phyloP scores from a whole-genome alignment of 2,888 invertebrate species.

The Rosalia funebris region DNA sequence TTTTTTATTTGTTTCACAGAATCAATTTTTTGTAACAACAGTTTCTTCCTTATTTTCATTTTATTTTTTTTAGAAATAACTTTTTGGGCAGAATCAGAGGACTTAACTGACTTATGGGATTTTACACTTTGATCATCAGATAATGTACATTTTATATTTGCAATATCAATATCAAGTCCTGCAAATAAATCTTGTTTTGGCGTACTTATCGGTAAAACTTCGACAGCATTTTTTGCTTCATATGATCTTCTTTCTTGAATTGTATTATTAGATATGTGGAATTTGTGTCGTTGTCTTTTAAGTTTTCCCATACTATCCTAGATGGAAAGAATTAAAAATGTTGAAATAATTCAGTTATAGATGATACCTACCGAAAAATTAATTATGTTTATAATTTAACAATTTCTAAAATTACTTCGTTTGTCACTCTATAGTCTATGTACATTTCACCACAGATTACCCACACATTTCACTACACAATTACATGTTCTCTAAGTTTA shows the following conservation, averaged over 20 bases:
- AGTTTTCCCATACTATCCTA: constrained; percentile 43
- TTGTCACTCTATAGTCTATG: too few species aligned
- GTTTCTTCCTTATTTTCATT: constrained; percentile 51
- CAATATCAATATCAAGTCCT: constrained; percentile 46
- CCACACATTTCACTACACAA: too few species aligned
- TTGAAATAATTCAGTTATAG: too few species aligned
- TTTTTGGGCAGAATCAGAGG: constrained; percentile 42
- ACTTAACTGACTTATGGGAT: constrained; percentile 56
- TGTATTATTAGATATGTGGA: constrained; percentile 38
- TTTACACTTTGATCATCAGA: constrained; percentile 52
- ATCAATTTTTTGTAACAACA: constrained; percentile 56
- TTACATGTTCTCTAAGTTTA: too few species aligned
- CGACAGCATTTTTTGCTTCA: constrained; percentile 4
- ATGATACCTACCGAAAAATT: too few species aligned
- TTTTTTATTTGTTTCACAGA: constrained; percentile 52
- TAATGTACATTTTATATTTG: constrained; percentile 7
- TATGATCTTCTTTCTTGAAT: constrained; percentile 1
- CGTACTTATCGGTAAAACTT: constrained; percentile 21
- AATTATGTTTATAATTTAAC: too few species aligned
- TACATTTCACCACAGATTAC: too few species aligned
- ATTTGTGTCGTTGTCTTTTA: constrained; percentile 44
- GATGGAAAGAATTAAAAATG: too few species aligned
- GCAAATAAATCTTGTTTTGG: constrained; percentile 48
- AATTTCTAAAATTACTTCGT: too few species aligned
- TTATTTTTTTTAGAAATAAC: constrained; percentile 57